phyloP scores from a whole-genome alignment of 2,797 vertebrate species.

The Salarias fasciatus region DNA sequence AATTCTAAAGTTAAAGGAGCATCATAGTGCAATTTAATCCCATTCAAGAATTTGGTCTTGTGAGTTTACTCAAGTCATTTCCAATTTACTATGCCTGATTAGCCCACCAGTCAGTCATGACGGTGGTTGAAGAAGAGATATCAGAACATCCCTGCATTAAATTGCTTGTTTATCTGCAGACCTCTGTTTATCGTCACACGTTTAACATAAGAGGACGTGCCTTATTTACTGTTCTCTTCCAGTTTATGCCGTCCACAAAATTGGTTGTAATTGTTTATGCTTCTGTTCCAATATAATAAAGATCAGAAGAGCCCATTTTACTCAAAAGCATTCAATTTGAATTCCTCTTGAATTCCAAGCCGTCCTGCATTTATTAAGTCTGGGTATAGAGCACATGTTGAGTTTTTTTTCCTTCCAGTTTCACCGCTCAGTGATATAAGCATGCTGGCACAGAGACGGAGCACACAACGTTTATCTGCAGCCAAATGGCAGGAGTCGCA shows the following conservation, averaged over 20 bases:
- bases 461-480: conserved; percentile 10
- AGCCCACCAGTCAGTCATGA: conserved; percentile 27
- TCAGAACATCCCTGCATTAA: not conserved
- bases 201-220: conserved; percentile 11
- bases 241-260: conserved; percentile 19
- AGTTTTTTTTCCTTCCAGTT: conserved; percentile 7
- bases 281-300: no score
- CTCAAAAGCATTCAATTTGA: no score
- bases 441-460: not conserved
- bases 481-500: not conserved
- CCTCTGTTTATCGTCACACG: conserved; percentile 9
- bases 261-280: no score
- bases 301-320: no score
- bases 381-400: no score
- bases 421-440: conserved; percentile 10
- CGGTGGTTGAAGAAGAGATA: conserved; percentile 21
- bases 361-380: not conserved
- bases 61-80: conserved; percentile 18
- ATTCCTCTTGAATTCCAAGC: not conserved
- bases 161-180: not conserved
- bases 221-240: conserved; percentile 29
- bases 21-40: no score
- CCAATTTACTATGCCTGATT: conserved; percentile 26
- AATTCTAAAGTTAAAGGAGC: no score
- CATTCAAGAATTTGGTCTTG: conserved; percentile 13